Evolutionary conservation across 2,113 vertebrate species (phyloP).

Genomic region (Pandion haliaetus): DNA sequence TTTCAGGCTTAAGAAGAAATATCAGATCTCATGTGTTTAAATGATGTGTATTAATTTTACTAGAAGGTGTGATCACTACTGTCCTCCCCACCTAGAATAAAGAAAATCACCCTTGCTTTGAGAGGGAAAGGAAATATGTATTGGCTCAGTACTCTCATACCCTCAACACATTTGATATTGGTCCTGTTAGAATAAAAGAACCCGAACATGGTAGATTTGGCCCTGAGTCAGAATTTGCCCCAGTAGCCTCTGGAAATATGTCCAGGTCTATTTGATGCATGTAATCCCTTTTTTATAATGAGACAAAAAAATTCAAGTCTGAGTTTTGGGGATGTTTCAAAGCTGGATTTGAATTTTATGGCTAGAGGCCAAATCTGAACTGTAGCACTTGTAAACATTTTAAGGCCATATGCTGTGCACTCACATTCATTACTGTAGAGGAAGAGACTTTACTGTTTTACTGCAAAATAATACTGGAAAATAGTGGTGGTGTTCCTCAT

Average conservation of each 20-base stretch:
- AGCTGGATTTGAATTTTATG: constrained; percentile 9
- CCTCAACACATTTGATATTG: not conserved
- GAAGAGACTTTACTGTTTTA: not conserved
- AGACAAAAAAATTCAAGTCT: not conserved
- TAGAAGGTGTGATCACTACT: not conserved
- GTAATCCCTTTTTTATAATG: not conserved
- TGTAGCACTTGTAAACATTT: not conserved
- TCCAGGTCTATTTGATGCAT: not conserved
- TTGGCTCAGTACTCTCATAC: not conserved
- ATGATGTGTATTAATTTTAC: not conserved
- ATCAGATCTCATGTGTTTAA: not conserved
- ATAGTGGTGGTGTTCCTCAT: not conserved
- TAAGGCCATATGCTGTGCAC: not conserved
- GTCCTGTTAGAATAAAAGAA: not conserved
- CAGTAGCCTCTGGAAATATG: not conserved
- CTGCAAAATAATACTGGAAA: not conserved
- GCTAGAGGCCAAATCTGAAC: not conserved
- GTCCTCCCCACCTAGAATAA: not conserved
- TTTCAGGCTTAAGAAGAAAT: not conserved
- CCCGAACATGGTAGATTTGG: not conserved
- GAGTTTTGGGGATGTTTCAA: not conserved
- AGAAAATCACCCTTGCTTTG: not conserved
- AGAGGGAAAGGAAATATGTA: not conserved
- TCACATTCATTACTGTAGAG: not conserved
- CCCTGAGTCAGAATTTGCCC: not conserved